These are phyloP conservation scores for Nemurella pictetii DNA, from an alignment of 2,888 invertebrate genomes.

Conservation along the genomic window DNA sequence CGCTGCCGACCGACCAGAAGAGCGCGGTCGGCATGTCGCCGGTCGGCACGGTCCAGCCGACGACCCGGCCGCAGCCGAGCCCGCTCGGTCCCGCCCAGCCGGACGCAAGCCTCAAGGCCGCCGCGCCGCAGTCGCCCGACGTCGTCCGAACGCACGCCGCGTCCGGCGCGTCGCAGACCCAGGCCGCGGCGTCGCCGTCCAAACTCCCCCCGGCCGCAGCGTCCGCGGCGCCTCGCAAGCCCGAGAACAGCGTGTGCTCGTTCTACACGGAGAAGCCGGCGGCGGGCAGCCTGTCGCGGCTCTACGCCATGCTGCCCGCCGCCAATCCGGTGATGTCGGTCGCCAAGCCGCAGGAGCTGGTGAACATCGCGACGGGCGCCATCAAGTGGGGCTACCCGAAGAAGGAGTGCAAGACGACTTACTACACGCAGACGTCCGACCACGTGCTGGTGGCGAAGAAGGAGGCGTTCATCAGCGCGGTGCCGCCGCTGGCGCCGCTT, in stretches of 20 bases:
- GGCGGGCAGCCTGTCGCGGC: neutral
- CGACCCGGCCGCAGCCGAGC: conserved; percentile 48
- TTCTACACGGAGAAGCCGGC: neutral
- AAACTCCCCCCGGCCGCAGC: conserved; percentile 45
- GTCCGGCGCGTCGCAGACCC: neutral
- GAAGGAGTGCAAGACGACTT: neutral
- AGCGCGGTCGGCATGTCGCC: conserved; percentile 43
- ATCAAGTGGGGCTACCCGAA: neutral
- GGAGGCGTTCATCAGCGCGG: conserved; percentile 24
- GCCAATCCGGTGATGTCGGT: neutral
- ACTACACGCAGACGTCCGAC: conserved; percentile 11
- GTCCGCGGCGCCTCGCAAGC: conserved; percentile 40
- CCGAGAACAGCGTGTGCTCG: neutral
- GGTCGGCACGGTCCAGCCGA: conserved; percentile 61
- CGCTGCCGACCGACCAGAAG: conserved; percentile 20
- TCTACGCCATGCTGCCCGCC: neutral
- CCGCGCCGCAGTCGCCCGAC: conserved; percentile 39
- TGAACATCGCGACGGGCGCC: neutral
- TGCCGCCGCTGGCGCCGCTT: conserved; percentile 18
- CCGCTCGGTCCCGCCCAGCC: conserved; percentile 1
- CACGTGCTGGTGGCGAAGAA: conserved; percentile 18
- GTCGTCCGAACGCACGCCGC: conserved; percentile 39
- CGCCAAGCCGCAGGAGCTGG: neutral
- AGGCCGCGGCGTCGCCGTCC: neutral
- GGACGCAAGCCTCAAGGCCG: conserved; percentile 27